phyloP scores from a whole-genome alignment of 1,140 invertebrate genomes.

The Heliconius hermathena region DNA sequence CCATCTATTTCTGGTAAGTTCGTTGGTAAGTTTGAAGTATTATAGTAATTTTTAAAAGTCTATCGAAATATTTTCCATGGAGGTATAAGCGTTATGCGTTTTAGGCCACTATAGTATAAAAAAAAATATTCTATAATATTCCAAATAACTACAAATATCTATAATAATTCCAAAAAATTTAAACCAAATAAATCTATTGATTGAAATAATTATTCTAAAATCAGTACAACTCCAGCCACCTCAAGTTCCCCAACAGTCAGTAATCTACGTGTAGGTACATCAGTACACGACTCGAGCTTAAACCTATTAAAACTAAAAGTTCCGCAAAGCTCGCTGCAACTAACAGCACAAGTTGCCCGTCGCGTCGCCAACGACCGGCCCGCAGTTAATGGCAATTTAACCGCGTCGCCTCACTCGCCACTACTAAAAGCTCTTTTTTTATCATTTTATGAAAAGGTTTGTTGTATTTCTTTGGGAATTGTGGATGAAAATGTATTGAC shows the following conservation, averaged over 20 bases:
- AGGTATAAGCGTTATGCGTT: too few species aligned
- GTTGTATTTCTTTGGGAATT: not conserved
- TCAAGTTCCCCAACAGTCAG: not conserved
- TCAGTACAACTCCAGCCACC: not conserved
- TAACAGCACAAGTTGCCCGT: not conserved
- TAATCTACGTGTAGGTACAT: conserved; percentile 7
- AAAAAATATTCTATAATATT: too few species aligned
- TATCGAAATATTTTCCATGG: too few species aligned
- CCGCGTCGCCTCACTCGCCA: conserved; percentile 17
- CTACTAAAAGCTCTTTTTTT: conserved; percentile 21
- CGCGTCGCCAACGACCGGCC: not conserved
- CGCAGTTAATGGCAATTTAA: conserved; percentile 26
- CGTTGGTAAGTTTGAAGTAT: too few species aligned
- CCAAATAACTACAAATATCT: too few species aligned
- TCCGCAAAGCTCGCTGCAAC: conserved; percentile 13
- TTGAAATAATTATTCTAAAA: not conserved
- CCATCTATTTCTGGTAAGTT: too few species aligned
- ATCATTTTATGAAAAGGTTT: conserved; percentile 10
- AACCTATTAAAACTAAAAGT: conserved; percentile 15
- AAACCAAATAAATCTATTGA: too few species aligned
- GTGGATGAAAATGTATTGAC: not conserved
- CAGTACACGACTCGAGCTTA: not conserved
- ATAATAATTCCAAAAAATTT: too few species aligned
- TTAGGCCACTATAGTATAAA: too few species aligned
- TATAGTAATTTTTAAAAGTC: too few species aligned